phyloP scores from a whole-genome alignment of 1,140 invertebrate genomes.

The Drosophila chauvacae region DNA sequence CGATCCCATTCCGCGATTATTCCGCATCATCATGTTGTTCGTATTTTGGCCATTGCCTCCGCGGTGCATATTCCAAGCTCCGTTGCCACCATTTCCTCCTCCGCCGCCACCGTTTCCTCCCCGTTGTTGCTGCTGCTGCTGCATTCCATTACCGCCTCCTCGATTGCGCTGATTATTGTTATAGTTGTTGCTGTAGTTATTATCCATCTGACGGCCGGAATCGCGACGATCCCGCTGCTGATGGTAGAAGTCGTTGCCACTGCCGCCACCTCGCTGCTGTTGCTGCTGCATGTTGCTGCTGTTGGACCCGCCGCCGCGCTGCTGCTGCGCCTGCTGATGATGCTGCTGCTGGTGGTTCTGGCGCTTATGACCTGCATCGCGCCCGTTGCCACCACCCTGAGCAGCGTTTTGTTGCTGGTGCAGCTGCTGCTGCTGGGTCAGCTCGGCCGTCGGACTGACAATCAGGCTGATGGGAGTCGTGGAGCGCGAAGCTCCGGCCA shows the following conservation, averaged over 20 bases:
- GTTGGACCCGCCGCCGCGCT: slow-evolving; percentile 51
- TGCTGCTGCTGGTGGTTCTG: slow-evolving; percentile 75
- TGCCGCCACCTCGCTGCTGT: slow-evolving; percentile 54
- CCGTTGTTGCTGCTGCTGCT: slow-evolving; percentile 41
- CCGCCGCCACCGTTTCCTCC: slow-evolving; percentile 40
- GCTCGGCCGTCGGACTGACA: slow-evolving; percentile 93
- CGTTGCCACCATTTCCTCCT: slow-evolving; percentile 46
- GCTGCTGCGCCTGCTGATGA: slow-evolving; percentile 64
- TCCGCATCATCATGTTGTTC: slow-evolving; percentile 78
- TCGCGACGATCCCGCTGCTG: slow-evolving; percentile 76
- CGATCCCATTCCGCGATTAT: slow-evolving; percentile 66
- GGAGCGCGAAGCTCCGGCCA: slow-evolving; percentile 89
- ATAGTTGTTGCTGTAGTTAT: slow-evolving; percentile 83
- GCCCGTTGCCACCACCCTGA: slow-evolving; percentile 75
- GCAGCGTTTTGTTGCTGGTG: slow-evolving; percentile 60
- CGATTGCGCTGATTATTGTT: slow-evolving; percentile 76
- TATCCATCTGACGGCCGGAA: slow-evolving; percentile 75
- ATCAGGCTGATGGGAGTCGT: slow-evolving; percentile 90
- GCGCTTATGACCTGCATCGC: slow-evolving; percentile 82
- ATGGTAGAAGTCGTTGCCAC: slow-evolving; percentile 71
- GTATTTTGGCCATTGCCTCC: slow-evolving; percentile 55
- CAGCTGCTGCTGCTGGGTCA: slow-evolving; percentile 88
- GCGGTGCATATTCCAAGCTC: slow-evolving; percentile 80
- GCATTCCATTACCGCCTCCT: slow-evolving; percentile 57
- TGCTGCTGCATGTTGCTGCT: slow-evolving; percentile 64